Percentiles rank a stretch among this genome's conserved stretches.
These are phyloP conservation scores for Capitella teleta DNA, from an alignment of 1,140 invertebrate species.

Conservation along the genomic window DNA sequence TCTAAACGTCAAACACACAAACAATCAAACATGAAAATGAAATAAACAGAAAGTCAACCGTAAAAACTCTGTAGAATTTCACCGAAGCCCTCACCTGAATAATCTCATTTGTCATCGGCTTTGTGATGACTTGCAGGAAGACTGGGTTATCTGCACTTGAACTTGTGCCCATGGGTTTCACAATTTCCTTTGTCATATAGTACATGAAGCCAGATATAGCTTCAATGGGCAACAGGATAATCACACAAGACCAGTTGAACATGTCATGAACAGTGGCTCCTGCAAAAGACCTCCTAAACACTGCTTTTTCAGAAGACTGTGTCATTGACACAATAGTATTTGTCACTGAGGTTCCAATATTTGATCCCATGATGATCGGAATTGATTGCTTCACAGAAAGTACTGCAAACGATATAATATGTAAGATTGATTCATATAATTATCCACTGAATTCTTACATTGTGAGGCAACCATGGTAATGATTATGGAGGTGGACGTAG, in stretches of 20 bases:
- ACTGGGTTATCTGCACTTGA: no score
- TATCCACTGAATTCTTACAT: conserved; percentile 39
- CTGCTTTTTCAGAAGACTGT: conserved; percentile 34
- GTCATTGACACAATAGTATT: conserved; percentile 50
- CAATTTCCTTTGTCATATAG: no score
- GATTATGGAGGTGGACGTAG: conserved; percentile 52
- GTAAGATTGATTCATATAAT: no score
- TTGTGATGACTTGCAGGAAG: no score
- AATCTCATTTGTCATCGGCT: no score
- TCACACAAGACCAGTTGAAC: conserved; percentile 45
- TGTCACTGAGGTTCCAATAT: conserved; percentile 53
- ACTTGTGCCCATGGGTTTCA: no score
- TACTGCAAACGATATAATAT: conserved; percentile 19
- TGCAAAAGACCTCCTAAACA: conserved; percentile 49
- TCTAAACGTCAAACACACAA: no score
- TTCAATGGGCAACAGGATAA: conserved; percentile 42
- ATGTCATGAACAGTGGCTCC: conserved; percentile 51
- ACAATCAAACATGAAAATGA: no score
- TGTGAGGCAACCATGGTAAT: conserved; percentile 51
- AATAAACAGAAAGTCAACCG: no score
- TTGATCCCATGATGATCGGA: conserved; percentile 53
- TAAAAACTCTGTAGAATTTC: no score
- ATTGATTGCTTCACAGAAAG: conserved; percentile 47
- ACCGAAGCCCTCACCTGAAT: no score
- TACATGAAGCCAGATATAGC: no score